Evolutionary conservation across 2,888 invertebrate genomes (phyloP).

Genomic region (Dicycla oo): DNA sequence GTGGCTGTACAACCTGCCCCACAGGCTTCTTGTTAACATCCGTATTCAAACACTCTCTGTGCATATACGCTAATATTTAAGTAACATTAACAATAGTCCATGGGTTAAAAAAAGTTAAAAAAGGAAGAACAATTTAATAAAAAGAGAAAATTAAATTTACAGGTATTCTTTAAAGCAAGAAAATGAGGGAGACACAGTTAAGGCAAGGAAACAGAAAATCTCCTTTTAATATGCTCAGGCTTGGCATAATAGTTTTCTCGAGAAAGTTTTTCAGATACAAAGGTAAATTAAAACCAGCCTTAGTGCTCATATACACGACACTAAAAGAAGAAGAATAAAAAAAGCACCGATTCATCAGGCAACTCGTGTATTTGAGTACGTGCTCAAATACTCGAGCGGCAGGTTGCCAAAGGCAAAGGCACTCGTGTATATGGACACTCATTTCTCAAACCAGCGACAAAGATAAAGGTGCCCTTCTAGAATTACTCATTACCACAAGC

Average conservation of each 20-base stretch:
- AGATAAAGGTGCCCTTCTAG: neutral
- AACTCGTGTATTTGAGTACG: too few relatives aligned
- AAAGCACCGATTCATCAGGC: too few relatives aligned
- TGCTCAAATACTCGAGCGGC: too few relatives aligned
- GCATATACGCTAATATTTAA: slow-evolving; percentile 65
- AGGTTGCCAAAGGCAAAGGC: too few relatives aligned
- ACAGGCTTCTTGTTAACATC: slow-evolving; percentile 72
- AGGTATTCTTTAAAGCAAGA: slow-evolving; percentile 2
- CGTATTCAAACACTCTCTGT: slow-evolving; percentile 69
- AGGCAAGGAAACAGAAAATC: neutral
- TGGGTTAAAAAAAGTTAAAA: neutral
- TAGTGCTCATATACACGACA: too few relatives aligned
- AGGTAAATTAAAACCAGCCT: neutral
- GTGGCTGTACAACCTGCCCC: slow-evolving; percentile 93
- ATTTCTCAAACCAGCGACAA: slow-evolving; percentile 4
- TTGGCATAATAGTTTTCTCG: neutral
- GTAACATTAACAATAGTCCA: slow-evolving; percentile 50
- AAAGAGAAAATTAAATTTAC: neutral
- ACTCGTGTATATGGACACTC: too few relatives aligned
- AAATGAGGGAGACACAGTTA: neutral
- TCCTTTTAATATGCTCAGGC: neutral
- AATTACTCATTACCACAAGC: neutral
- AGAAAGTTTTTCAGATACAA: neutral
- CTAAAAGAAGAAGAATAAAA: too few relatives aligned
- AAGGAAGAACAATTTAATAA: slow-evolving; percentile 3